Evolutionary conservation across 2,888 invertebrate genomes (phyloP).

Genomic region (Papilio elwesi): DNA sequence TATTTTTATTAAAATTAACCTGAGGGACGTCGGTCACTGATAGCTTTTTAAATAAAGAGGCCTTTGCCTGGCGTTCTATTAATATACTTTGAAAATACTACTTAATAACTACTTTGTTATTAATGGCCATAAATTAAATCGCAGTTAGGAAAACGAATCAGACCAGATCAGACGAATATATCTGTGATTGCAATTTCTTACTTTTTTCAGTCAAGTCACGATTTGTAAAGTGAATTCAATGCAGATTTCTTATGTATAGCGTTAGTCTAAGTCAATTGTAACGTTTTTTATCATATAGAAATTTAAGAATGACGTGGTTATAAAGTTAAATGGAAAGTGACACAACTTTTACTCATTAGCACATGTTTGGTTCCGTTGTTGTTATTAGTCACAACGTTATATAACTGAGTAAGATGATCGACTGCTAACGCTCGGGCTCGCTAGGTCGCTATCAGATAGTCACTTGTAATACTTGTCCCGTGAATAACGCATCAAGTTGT

Average conservation of each 20-base stretch:
- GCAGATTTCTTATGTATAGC: neutral
- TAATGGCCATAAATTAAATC: too few species aligned
- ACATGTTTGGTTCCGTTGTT: slow-evolving; percentile 54
- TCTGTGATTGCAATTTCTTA: neutral
- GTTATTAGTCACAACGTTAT: slow-evolving; percentile 53
- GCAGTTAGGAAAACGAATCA: too few species aligned
- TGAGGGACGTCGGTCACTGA: too few species aligned
- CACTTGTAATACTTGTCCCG: slow-evolving; percentile 53
- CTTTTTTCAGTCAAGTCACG: neutral
- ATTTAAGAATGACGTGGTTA: slow-evolving; percentile 14
- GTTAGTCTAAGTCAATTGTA: neutral
- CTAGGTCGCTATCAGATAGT: slow-evolving; percentile 53
- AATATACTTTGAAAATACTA: too few species aligned
- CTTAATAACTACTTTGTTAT: too few species aligned
- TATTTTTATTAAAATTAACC: too few species aligned
- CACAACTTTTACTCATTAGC: slow-evolving; percentile 50
- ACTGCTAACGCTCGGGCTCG: slow-evolving; percentile 48
- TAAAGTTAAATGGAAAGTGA: slow-evolving; percentile 33
- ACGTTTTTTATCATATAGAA: neutral
- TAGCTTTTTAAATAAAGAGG: too few species aligned
- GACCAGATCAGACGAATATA: neutral
- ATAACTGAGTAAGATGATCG: slow-evolving; percentile 55
- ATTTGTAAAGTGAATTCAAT: neutral
- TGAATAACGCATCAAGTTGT: slow-evolving; percentile 58
- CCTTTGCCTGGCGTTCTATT: too few species aligned